Evolutionary conservation across 1,140 invertebrate species (phyloP).

Genomic region (Amphibalanus amphitrite): DNA sequence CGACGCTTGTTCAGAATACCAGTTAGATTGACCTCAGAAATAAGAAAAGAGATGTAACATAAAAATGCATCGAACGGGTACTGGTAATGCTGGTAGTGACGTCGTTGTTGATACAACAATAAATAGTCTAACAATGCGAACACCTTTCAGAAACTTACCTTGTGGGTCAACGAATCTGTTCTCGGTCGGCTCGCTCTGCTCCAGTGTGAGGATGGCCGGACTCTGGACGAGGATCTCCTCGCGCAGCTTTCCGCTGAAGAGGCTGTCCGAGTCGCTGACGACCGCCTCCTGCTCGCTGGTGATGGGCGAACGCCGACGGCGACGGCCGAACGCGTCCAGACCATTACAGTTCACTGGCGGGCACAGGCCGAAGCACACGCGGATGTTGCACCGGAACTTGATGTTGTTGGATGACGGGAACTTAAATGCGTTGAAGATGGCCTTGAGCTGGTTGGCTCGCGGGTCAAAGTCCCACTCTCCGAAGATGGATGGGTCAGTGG

Average conservation of each 20-base stretch:
- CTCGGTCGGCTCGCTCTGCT: constrained; percentile 40
- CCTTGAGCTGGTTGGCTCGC: constrained; percentile 59
- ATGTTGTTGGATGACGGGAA: constrained; percentile 89
- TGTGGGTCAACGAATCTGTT: not conserved
- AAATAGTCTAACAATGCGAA: no score
- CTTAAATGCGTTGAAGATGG: constrained; percentile 85
- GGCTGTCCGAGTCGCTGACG: constrained; percentile 23
- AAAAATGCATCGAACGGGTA: no score
- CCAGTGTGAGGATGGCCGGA: constrained; percentile 74
- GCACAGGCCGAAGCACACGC: constrained; percentile 86
- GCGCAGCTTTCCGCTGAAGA: constrained; percentile 58
- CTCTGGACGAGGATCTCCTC: constrained; percentile 86
- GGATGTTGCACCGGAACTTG: constrained; percentile 86
- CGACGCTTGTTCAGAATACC: no score
- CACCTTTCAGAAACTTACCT: no score
- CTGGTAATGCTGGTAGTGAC: no score
- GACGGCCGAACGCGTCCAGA: constrained; percentile 67
- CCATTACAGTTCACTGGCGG: constrained; percentile 87
- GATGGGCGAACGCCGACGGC: constrained; percentile 40
- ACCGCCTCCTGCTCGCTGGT: constrained; percentile 22
- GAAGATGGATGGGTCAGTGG: constrained; percentile 78
- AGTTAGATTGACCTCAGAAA: no score
- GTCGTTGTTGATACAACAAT: no score
- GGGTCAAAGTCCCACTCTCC: constrained; percentile 79
- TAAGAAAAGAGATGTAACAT: no score